Percentiles rank a stretch among this genome's conserved stretches.
Evolutionary conservation across 2,113 vertebrate genomes (phyloP).

Genomic region (Cynoglossus semilaevis): DNA sequence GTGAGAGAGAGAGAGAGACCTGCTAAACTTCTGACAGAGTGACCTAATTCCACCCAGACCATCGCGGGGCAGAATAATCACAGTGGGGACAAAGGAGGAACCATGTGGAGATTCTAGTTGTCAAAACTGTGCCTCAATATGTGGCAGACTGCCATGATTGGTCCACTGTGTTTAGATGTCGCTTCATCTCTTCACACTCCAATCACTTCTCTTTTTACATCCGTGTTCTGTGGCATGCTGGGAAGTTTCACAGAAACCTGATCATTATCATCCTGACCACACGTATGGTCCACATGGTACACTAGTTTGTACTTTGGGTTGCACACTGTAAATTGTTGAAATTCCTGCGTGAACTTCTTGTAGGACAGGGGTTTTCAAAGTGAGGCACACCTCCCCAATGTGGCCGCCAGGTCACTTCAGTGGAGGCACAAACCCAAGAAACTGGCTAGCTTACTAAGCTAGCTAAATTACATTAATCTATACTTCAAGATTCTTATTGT

Average conservation of each 20-base stretch:
- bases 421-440: no score
- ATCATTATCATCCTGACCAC: slow-evolving; percentile 32
- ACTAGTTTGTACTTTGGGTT: slow-evolving; percentile 7
- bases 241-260: slow-evolving; percentile 25
- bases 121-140: slow-evolving; percentile 74
- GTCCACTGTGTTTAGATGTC: slow-evolving; percentile 26
- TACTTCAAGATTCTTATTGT: no score
- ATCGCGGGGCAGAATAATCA: slow-evolving; percentile 82
- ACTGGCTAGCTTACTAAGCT: no score
- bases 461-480: no score
- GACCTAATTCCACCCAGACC: slow-evolving; percentile 70
- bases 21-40: slow-evolving; percentile 30
- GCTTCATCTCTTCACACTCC: slow-evolving; percentile 12
- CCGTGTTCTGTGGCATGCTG: slow-evolving; percentile 7
- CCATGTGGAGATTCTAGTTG: slow-evolving; percentile 68
- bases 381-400: no score
- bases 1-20: slow-evolving; percentile 5
- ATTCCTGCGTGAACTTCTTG: no score
- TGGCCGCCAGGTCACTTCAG: no score
- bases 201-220: slow-evolving; percentile 16
- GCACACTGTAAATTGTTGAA: no score
- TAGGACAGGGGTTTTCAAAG: no score
- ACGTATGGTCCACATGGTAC: slow-evolving; percentile 28
- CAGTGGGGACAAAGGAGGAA: slow-evolving; percentile 71
- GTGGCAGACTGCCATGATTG: slow-evolving; percentile 66